A percentile compares a stretch with the other conserved stretches of the same genome.
Conservation (phyloP, 2,797 vertebrate species). For the Gambelia wislizenii region DNA sequence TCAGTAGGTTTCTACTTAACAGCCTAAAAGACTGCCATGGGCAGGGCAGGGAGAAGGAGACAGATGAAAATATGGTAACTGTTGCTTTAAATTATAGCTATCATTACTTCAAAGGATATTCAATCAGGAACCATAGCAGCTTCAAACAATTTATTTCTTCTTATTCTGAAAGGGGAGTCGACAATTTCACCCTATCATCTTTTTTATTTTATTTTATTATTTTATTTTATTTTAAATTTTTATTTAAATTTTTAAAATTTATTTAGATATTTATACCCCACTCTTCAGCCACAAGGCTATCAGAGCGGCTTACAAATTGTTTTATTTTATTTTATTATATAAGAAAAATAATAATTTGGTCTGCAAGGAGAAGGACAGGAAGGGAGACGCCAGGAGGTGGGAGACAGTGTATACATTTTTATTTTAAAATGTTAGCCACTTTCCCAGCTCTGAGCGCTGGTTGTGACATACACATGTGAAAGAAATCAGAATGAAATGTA, state of each 20-base stretch:
- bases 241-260: too few relatives aligned
- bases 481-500: neutral
- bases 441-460: neutral
- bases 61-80: constrained; percentile 84
- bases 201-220: constrained; percentile 58
- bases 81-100: constrained; percentile 87
- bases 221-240: too few relatives aligned
- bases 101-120: constrained; percentile 86
- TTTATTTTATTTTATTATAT: constrained; percentile 58
- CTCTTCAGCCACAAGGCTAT: too few relatives aligned
- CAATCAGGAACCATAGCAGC: constrained; percentile 81
- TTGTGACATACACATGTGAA: neutral
- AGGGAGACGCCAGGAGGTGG: neutral
- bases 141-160: constrained; percentile 79
- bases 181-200: constrained; percentile 76
- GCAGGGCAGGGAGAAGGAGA: constrained; percentile 5
- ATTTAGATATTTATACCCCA: too few relatives aligned
- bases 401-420: neutral
- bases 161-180: constrained; percentile 78
- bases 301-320: too few relatives aligned
- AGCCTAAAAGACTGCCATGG: constrained; percentile 80
- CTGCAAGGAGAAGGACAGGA: constrained; percentile 29
- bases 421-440: neutral
- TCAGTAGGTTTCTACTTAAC: constrained; percentile 81
- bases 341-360: constrained; percentile 54